Base-by-base conservation (phyloP, 2,797 vertebrate genomes). In the Eupleurogrammus muticus region DNA sequence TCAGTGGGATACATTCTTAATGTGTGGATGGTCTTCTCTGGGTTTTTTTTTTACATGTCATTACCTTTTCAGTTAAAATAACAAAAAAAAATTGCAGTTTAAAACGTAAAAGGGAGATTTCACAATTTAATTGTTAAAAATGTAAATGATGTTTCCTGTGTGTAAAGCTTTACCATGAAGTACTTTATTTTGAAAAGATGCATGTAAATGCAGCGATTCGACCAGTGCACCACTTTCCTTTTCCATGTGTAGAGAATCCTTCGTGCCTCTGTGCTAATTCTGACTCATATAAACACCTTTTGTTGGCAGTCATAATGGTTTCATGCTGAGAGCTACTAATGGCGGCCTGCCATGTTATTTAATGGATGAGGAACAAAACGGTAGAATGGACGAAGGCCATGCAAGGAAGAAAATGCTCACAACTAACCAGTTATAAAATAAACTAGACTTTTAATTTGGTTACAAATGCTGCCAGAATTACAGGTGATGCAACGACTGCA, bases 221-320 rank as follows among this genome's bases (percentile, higher is more conserved):
- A 73, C 40, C 23, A 73, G 5, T 36, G 74, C n/a, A 58, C 70
- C 14, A 34, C 17, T 46, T 72, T 62, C 42, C 70, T 66, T 20
- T 47, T 75, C 34, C 13, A 13, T 59, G n/a, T 55, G 48, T 21
- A 70, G 36, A 70, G 78, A 70, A 60, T 44, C 55, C 52, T 73
- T 47, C 48, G 64, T 66, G 60, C 49, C 19, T 72, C 44, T 59
- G 75, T 65, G 76, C 28, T 75, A 61, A 38, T 53, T 60, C 9
- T 87, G 80, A 86, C 73, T 87, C 80, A 84, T 56, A 17, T 47
- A 75, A 70, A 85, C 65, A 79, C 62, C 49, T 35, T 66, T 82
- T 86, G 85, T 80, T 80, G 81, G 84, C 82, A 85, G 57, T 64
- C 38, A 34, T 56, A 76, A 76, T 63, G 71, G 51, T 79, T 85